Conservation (phyloP, 2,797 vertebrate genomes). For the Dipus sagitta region DNA sequence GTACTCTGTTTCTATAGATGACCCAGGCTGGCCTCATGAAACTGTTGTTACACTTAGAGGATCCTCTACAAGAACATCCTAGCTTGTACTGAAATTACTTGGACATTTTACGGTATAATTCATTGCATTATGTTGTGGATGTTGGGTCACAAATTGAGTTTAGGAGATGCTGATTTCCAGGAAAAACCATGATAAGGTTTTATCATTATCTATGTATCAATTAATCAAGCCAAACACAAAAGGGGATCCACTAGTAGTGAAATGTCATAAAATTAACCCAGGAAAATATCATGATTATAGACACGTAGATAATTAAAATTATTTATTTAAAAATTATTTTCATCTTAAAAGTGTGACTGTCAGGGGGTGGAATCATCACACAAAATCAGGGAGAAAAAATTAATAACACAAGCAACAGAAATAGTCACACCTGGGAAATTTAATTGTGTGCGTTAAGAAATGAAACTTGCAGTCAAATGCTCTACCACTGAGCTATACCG, state of each 20-base stretch:
- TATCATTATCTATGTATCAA: not conserved
- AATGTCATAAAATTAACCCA: not conserved
- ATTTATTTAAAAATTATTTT: not conserved
- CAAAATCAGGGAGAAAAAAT: not conserved
- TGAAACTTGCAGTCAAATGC: too few species aligned
- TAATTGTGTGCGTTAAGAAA: not conserved
- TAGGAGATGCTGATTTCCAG: not conserved
- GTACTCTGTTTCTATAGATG: not conserved
- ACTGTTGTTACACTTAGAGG: not conserved
- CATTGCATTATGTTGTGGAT: not conserved
- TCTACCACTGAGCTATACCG: too few species aligned
- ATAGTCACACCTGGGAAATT: not conserved
- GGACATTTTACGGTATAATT: not conserved
- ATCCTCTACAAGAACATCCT: not conserved
- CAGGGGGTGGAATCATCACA: not conserved
- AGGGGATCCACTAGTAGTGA: not conserved
- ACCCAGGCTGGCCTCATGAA: not conserved
- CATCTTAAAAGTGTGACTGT: not conserved
- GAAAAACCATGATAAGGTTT: not conserved
- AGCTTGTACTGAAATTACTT: not conserved
- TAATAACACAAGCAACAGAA: not conserved
- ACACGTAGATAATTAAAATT: not conserved
- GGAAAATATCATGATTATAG: not conserved
- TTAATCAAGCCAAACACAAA: not conserved
- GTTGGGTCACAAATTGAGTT: not conserved